Percentiles rank a stretch among this genome's conserved stretches.
phyloP scores from a whole-genome alignment of 1,140 invertebrate genomes.

The Heliconius hermathena region DNA sequence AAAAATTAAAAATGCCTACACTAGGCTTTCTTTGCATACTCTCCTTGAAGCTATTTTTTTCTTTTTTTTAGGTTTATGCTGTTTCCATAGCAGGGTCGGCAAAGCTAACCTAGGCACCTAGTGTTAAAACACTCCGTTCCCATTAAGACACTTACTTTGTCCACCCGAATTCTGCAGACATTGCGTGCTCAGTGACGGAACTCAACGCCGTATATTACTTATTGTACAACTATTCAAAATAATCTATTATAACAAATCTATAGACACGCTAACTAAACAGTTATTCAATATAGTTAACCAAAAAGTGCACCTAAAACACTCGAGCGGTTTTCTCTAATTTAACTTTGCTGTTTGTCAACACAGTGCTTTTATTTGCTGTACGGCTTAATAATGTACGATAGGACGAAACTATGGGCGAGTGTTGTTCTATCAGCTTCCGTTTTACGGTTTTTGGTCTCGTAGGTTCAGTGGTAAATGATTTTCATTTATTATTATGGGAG shows the following conservation, averaged over 20 bases:
- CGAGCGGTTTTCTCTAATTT: neutral
- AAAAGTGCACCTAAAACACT: neutral
- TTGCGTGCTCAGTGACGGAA: too few relatives aligned
- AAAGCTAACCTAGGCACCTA: neutral
- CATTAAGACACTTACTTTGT: too few relatives aligned
- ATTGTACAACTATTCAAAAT: neutral
- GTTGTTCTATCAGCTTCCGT: neutral
- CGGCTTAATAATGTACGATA: conserved; percentile 1
- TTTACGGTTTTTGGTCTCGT: neutral
- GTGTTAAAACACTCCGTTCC: neutral
- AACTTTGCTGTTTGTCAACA: neutral
- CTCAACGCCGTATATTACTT: neutral
- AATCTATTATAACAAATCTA: neutral
- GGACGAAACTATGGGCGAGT: neutral
- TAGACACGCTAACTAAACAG: neutral
- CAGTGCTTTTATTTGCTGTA: neutral
- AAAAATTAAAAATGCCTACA: too few relatives aligned
- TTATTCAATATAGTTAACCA: neutral
- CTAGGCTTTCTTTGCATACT: too few relatives aligned
- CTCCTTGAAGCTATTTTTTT: neutral
- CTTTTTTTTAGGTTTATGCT: neutral
- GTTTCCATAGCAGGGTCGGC: neutral
- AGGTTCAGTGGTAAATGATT: neutral
- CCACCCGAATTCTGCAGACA: too few relatives aligned
- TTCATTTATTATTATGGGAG: neutral